Conservation (phyloP, 1,140 invertebrate species). For the Lamellibrachia luymesi region DNA sequence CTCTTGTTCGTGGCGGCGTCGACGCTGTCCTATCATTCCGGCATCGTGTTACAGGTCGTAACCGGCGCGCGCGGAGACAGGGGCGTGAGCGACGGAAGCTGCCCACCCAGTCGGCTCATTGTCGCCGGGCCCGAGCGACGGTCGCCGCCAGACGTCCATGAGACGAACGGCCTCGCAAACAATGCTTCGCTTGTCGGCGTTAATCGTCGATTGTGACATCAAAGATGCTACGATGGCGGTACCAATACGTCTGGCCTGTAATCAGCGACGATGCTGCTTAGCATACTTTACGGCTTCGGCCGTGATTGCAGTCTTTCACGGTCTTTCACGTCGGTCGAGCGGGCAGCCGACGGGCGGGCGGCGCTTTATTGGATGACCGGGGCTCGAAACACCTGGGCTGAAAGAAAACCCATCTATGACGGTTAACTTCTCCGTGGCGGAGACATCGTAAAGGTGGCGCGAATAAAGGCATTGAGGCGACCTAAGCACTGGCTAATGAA, state of each 20-base stretch:
- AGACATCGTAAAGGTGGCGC: neutral
- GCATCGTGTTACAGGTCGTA: neutral
- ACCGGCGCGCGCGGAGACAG: neutral
- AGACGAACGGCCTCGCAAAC: neutral
- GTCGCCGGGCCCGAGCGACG: neutral
- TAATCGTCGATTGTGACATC: neutral
- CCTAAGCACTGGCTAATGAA: neutral
- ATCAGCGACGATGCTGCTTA: neutral
- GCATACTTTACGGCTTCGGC: neutral
- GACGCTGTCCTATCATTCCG: neutral
- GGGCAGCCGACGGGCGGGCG: neutral
- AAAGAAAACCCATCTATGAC: neutral
- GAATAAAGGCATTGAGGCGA: neutral
- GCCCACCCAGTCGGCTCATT: neutral
- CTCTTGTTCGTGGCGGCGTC: neutral
- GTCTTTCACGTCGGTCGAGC: neutral
- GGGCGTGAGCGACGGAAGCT: neutral
- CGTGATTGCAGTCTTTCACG: neutral
- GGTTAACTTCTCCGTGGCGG: neutral
- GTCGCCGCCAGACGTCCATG: too few species aligned
- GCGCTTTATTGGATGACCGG: neutral
- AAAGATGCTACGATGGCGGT: neutral
- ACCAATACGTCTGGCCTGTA: neutral
- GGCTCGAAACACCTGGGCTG: neutral
- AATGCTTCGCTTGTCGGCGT: neutral